A percentile compares a stretch with the other conserved stretches of the same genome.
Evolutionary conservation across 2,888 invertebrate genomes (phyloP).

Genomic region (Perizoma affinitatum): DNA sequence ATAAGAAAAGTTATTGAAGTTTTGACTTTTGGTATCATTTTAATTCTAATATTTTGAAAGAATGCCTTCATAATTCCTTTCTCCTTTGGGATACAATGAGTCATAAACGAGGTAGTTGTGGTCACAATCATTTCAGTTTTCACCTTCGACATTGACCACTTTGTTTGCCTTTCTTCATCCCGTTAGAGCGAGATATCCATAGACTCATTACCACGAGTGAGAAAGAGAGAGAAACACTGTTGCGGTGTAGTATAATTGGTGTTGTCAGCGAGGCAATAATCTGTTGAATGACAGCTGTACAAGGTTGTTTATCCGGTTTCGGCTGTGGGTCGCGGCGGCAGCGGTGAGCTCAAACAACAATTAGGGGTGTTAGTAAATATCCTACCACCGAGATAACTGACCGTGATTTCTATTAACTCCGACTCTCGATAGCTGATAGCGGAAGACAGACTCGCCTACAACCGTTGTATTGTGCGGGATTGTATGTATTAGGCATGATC

Average conservation of each 20-base stretch:
- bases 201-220: neutral
- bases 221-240: constrained; percentile 10
- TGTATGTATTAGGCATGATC: no score
- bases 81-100: neutral
- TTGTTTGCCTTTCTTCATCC: constrained; percentile 21
- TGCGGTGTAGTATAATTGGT: constrained; percentile 23
- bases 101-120: constrained; percentile 4
- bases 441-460: no score
- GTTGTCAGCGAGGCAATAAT: constrained; percentile 31
- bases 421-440: neutral
- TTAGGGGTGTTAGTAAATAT: constrained; percentile 24
- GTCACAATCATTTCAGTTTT: constrained; percentile 8
- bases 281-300: constrained; percentile 16
- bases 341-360: constrained; percentile 7
- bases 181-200: constrained; percentile 19
- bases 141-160: constrained; percentile 19
- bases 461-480: no score
- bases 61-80: neutral
- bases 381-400: neutral
- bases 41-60: neutral
- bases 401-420: constrained; percentile 8
- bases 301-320: constrained; percentile 5
- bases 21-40: neutral
- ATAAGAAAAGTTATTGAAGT: neutral
- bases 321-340: constrained; percentile 5